Base-by-base conservation (phyloP, 2,888 invertebrate genomes). In the Morpho achilles region DNA sequence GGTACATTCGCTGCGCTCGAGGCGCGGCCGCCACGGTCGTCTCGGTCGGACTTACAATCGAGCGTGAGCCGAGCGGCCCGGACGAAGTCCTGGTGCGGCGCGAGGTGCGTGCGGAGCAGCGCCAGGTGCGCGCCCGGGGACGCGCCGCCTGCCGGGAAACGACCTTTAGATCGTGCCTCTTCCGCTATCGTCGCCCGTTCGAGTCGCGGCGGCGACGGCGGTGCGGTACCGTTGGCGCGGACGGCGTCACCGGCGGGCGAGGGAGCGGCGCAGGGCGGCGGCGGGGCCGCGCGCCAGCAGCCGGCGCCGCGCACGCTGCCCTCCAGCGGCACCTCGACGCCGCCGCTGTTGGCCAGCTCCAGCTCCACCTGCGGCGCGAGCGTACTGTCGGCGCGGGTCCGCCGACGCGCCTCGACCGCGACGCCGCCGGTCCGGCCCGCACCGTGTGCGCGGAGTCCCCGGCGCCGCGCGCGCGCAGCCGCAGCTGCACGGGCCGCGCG, bases 401-500 rank as follows among this genome's bases (percentile, higher is more conserved):
- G 70, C 72, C 84, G 77, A 2, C 79, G 76, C 75, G 84, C 75
- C 66, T 84, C 84, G 74, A 77, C 72, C 32, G 52, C 32, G 53
- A 54, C n/a, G 9, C n/a, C 7, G n/a, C 2, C 49, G 49, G 9
- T 32, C 32, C 10, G 49, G 7, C 40, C 23, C 61, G 55, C 60
- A 81, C 84, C 73, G 74, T 70, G 69, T 75, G 72, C 22, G 79
- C 74, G 56, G 79, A 73, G 75, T 87, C 86, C 1, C 54, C 45
- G 5, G 76, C 61, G 67, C 87, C 87, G 66, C 81, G 77, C 65
- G 77, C 67, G 67, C 77, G 70, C 72, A 85, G 77, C 2, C 79
- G 76, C 75, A 85, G 75, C 67, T 84, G 84, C 74, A 77, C 72
- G 67, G 87, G 85, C 58, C 69, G 67, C 61, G 78, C 75, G 81